Base-by-base conservation (phyloP, 2,113 vertebrate genomes). In the Eonycteris spelaea region DNA sequence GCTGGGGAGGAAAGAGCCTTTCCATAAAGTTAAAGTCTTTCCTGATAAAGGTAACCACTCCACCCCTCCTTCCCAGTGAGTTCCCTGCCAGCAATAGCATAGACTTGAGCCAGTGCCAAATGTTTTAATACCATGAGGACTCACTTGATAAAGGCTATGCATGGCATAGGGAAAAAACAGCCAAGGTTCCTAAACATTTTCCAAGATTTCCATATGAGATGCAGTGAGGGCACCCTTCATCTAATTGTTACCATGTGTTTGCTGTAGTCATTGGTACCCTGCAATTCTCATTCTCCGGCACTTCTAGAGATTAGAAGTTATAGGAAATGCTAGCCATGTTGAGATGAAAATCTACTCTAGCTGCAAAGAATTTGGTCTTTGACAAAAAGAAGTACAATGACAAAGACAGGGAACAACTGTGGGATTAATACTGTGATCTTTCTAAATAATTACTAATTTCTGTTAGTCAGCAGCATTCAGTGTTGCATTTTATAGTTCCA, bases 71-170 rank as follows among this genome's bases (percentile, higher is more conserved):
- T 96, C 89, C 74, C 79, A 79, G 59, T 95, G 96, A 85, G 73
- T 93, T 63, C 71, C 28, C 67, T 97, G 97, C 97, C 97, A 97
- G 94, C 91, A 95, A 85, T 84, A 96, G 95, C 97, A 84, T 35
- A 91, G 93, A 73, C 65, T 93, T 94, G 94, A 94, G 68, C 65
- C 65, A 43, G 13, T 80, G 93, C 96, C 97, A 97, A 61, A 85
- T 87, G 89, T 93, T 89, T 95, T 93, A 91, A 89, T 90, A n/a
- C 86, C 63, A 45, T 85, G 95, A 95, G 86, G 83, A 89, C 79
- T 95, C 43, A 3, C 65, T 96, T 96, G 97, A 97, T 97, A 97
- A 97, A 97, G 75, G 6, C 68, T 94, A 11, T 89, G 38, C 85
- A 63, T 87, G 96, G 94, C 88, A 96, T 87, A 91, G 61, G 30